Conservation (phyloP, 2,888 invertebrate species). For the Malthinus seriepunctatus region DNA sequence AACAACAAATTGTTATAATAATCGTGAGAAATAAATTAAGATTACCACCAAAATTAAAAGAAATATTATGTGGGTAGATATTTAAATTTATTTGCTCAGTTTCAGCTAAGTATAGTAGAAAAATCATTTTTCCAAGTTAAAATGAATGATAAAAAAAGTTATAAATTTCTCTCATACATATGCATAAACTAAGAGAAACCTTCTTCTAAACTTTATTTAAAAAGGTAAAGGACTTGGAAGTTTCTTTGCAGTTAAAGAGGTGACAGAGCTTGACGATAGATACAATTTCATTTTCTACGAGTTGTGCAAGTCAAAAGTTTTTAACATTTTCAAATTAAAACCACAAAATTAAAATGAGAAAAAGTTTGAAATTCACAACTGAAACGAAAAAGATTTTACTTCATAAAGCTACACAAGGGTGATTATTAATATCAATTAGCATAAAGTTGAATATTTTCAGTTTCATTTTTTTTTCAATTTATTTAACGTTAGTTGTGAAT, state of each 20-base stretch:
- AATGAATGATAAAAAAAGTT: slow-evolving; percentile 20
- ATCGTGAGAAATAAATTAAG: no score
- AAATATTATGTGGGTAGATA: no score
- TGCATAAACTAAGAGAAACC: slow-evolving; percentile 22
- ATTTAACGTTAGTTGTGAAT: no score
- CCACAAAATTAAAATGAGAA: slow-evolving; percentile 41
- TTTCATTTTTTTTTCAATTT: no score
- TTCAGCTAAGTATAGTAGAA: background rate
- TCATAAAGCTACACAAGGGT: no score
- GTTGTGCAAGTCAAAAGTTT: slow-evolving; percentile 42
- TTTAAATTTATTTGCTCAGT: no score
- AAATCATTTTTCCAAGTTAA: slow-evolving; percentile 10
- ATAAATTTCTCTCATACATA: slow-evolving; percentile 27
- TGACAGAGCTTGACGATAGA: slow-evolving; percentile 36
- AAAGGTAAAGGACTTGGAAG: slow-evolving; percentile 36
- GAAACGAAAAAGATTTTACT: slow-evolving; percentile 18
- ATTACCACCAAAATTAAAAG: no score
- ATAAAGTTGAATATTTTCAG: no score
- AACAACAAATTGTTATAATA: no score
- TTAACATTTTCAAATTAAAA: slow-evolving; percentile 45
- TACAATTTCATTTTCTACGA: slow-evolving; percentile 43
- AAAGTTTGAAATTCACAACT: slow-evolving; percentile 33
- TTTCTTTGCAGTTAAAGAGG: slow-evolving; percentile 30
- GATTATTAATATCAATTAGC: no score
- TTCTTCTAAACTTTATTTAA: slow-evolving; percentile 28